Evolutionary conservation across 2,888 invertebrate species (phyloP).

Genomic region (Diloba caeruleocephala): DNA sequence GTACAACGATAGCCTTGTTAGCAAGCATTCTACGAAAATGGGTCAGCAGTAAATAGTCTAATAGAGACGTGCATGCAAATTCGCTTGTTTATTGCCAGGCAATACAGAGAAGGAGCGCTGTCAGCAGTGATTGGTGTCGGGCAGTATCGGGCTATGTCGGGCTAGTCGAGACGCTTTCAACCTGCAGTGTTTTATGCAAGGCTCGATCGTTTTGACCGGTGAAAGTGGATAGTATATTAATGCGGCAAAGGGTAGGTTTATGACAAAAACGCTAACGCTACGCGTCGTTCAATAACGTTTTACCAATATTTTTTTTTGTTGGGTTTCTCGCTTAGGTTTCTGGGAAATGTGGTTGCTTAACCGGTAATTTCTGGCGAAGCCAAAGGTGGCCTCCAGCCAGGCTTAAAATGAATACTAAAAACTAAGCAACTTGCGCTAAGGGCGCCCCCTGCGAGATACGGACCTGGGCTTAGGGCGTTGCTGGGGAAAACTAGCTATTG

Average conservation of each 20-base stretch:
- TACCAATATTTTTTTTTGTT: too few species aligned
- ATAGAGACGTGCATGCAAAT: constrained; percentile 51
- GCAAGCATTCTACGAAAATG: constrained; percentile 38
- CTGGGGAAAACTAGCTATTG: too few species aligned
- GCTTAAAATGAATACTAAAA: too few species aligned
- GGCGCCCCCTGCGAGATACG: too few species aligned
- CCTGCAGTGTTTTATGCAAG: constrained; percentile 28
- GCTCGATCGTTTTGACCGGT: constrained; percentile 8
- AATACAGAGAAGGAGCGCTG: constrained; percentile 38
- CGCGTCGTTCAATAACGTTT: constrained; percentile 20
- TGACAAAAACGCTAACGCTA: too few species aligned
- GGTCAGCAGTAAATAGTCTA: constrained; percentile 50
- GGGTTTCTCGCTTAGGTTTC: too few species aligned
- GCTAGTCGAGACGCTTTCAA: constrained; percentile 26
- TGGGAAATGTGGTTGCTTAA: too few species aligned
- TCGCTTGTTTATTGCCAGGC: constrained; percentile 40
- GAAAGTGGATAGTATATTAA: constrained; percentile 34
- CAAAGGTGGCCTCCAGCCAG: too few species aligned
- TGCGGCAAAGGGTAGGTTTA: too few species aligned
- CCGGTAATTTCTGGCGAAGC: too few species aligned
- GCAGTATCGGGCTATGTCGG: constrained; percentile 12
- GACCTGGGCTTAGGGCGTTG: too few species aligned
- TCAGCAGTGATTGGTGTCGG: constrained; percentile 39
- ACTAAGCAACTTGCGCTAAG: too few species aligned
- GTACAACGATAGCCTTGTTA: constrained; percentile 35